phyloP scores from a whole-genome alignment of 2,888 invertebrate species.

The Calliopum simillimum region DNA sequence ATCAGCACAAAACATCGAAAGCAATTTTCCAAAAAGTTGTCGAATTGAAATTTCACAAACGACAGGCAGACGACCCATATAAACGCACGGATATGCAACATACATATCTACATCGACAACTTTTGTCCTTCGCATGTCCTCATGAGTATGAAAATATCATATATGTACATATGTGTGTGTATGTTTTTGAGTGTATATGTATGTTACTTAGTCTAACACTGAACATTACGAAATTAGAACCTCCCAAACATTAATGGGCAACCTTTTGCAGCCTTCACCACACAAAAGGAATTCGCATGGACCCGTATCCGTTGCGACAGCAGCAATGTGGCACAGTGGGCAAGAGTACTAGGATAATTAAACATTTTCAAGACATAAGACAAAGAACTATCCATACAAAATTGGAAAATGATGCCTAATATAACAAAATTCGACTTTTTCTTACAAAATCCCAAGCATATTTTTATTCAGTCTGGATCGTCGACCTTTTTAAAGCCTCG shows the following conservation, averaged over 20 bases:
- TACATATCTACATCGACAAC: not conserved
- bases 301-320: conserved; percentile 38
- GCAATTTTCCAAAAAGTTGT: conserved; percentile 27
- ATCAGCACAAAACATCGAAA: conserved; percentile 7
- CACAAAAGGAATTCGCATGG: conserved; percentile 10
- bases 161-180: conserved; percentile 11
- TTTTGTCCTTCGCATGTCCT: conserved; percentile 49
- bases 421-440: no score
- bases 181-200: conserved; percentile 22
- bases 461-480: no score
- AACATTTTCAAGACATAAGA: no score
- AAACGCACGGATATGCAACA: conserved; percentile 8
- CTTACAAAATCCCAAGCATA: no score
- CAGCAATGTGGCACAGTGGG: conserved; percentile 44
- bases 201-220: not conserved
- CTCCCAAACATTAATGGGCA: conserved; percentile 47
- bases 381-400: no score
- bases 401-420: no score
- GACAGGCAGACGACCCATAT: conserved; percentile 1
- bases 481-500: no score
- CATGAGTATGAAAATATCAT: conserved; percentile 30
- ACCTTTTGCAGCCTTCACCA: conserved; percentile 31
- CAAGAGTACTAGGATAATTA: no score
- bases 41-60: conserved; percentile 1
- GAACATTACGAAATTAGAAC: conserved; percentile 46